Percentiles rank a stretch among this genome's conserved stretches.
These are phyloP conservation scores for Eulithis prunata DNA, from an alignment of 2,888 invertebrate species.

Conservation along the genomic window DNA sequence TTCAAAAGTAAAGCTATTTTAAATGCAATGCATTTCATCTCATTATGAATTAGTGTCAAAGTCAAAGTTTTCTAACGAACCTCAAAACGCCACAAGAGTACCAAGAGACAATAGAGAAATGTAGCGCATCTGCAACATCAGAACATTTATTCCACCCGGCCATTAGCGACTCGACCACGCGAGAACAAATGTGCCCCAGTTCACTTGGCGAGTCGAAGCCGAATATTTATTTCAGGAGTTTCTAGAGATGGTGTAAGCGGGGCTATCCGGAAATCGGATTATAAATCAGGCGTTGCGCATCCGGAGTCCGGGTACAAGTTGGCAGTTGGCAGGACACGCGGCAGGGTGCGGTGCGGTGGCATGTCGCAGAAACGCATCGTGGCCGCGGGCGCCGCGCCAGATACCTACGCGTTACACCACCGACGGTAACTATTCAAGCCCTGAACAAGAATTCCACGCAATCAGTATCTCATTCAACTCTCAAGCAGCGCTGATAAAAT, in stretches of 20 bases:
- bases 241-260: constrained; percentile 46
- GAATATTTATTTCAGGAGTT: constrained; percentile 46
- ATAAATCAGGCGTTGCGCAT: constrained; percentile 65
- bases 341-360: constrained; percentile 34
- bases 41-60: no score
- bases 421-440: constrained; percentile 23
- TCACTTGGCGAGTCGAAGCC: constrained; percentile 40
- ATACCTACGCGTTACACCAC: constrained; percentile 41
- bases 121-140: constrained; percentile 38
- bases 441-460: constrained; percentile 9
- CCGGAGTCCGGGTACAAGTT: constrained; percentile 58
- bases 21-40: not conserved
- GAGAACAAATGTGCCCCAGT: constrained; percentile 46
- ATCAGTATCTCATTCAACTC: constrained; percentile 10
- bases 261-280: constrained; percentile 61
- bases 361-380: constrained; percentile 41
- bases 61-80: constrained; percentile 14
- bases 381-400: constrained; percentile 49
- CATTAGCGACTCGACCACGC: constrained; percentile 45
- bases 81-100: constrained; percentile 17
- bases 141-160: constrained; percentile 48
- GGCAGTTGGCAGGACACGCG: constrained; percentile 50
- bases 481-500: not conserved
- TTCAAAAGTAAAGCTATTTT: constrained; percentile 1
- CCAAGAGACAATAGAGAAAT: constrained; percentile 27